phyloP scores from a whole-genome alignment of 2,113 vertebrate genomes.

The Oreochromis aureus region DNA sequence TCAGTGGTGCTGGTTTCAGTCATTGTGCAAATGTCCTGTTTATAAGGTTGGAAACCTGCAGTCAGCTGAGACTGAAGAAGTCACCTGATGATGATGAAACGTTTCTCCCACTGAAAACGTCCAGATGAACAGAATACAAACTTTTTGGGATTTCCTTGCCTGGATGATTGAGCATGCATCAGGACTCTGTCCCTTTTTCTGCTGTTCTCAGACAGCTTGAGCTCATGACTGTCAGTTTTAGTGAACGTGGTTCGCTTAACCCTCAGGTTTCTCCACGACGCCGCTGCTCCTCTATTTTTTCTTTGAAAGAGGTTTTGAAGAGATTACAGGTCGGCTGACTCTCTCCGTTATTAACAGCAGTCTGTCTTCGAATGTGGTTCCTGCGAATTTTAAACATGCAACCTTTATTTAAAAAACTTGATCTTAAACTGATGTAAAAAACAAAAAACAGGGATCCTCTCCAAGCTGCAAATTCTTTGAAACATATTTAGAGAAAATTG shows the following conservation, averaged over 20 bases:
- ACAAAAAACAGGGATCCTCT: not conserved
- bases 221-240: not conserved
- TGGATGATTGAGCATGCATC: not conserved
- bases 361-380: not conserved
- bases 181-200: not conserved
- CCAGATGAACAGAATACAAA: not conserved
- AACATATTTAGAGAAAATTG: not conserved
- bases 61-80: not conserved
- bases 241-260: not conserved
- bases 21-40: not conserved
- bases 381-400: not conserved
- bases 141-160: not conserved
- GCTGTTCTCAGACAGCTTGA: not conserved
- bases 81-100: not conserved
- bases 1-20: not conserved
- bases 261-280: not conserved
- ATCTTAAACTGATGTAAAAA: not conserved
- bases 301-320: not conserved
- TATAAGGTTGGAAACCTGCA: not conserved
- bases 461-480: not conserved
- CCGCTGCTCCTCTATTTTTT: not conserved
- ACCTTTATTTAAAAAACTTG: not conserved
- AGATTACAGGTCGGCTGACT: not conserved
- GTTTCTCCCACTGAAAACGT: fast-evolving
- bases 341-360: not conserved